phyloP scores from a whole-genome alignment of 1,140 invertebrate genomes.

The Megalopta genalis region DNA sequence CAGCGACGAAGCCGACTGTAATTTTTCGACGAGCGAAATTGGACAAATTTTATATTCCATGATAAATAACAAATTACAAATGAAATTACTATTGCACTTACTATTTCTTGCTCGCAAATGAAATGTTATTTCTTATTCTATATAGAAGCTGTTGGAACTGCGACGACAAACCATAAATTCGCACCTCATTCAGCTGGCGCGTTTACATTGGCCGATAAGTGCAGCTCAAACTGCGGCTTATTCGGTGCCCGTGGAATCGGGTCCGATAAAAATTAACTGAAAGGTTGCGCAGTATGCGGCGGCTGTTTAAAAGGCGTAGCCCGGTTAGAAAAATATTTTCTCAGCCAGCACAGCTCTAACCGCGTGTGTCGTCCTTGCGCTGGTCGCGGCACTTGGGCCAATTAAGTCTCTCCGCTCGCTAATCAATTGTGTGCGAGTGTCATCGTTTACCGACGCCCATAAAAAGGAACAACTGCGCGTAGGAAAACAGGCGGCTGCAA shows the following conservation, averaged over 20 bases:
- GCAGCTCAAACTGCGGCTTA: neutral
- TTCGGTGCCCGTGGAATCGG: no score
- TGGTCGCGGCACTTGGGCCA: conserved; percentile 59
- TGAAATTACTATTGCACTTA: no score
- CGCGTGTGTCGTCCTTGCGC: conserved; percentile 28
- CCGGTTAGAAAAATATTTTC: conserved; percentile 19
- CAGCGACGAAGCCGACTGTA: no score
- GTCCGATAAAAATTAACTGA: no score
- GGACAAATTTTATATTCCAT: no score
- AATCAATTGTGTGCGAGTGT: conserved; percentile 56
- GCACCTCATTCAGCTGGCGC: neutral
- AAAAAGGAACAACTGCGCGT: conserved; percentile 31
- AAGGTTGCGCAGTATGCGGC: no score
- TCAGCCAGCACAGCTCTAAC: neutral
- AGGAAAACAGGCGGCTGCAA: neutral
- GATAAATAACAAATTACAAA: no score
- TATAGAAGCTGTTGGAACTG: no score
- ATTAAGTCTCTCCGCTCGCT: conserved; percentile 63
- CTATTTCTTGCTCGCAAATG: no score
- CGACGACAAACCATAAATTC: neutral
- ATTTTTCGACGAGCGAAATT: no score
- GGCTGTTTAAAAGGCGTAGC: no score
- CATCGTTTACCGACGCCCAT: conserved; percentile 40
- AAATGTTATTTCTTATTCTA: no score
- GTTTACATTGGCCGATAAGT: conserved; percentile 17